Percentiles rank a stretch among this genome's conserved stretches.
Evolutionary conservation across 92 coral and sea anemone species (phyloP).

Genomic region (Paragorgia papillata): DNA sequence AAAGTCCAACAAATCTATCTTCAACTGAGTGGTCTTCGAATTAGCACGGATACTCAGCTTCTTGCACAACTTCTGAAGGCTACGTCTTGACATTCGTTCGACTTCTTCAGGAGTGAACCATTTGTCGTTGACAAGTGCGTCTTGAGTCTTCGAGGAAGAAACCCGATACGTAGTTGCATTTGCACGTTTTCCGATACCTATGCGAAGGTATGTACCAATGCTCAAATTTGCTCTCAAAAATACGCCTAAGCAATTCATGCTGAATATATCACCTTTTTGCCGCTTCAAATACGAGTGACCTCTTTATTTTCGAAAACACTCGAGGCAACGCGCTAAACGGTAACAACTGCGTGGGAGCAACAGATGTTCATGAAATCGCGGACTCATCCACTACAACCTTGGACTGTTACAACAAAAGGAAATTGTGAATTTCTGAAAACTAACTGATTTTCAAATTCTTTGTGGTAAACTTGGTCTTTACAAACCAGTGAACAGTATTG

Average conservation of each 20-base stretch:
- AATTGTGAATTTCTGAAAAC: too few relatives aligned
- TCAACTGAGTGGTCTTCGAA: slow-evolving; percentile 62
- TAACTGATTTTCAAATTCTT: too few relatives aligned
- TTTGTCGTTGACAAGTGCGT: slow-evolving; percentile 1
- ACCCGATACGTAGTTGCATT: neutral
- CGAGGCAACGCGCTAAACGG: slow-evolving; percentile 1
- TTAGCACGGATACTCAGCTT: slow-evolving; percentile 76
- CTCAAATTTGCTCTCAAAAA: neutral
- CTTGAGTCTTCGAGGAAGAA: neutral
- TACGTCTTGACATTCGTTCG: slow-evolving; percentile 66
- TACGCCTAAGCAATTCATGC: slow-evolving; percentile 1
- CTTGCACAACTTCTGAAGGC: slow-evolving; percentile 78
- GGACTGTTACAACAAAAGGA: too few relatives aligned
- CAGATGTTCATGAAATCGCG: neutral
- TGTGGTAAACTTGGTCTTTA: too few relatives aligned
- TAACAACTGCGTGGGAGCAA: neutral
- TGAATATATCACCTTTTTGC: neutral
- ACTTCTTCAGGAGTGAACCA: slow-evolving; percentile 72
- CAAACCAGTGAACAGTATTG: neutral
- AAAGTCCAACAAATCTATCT: slow-evolving; percentile 62
- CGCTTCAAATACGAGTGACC: too few relatives aligned
- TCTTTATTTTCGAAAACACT: neutral
- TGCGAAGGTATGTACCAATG: neutral
- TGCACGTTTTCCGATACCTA: neutral
- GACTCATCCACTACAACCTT: neutral